Evolutionary conservation across 2,888 invertebrate genomes (phyloP), one percentile per base, ranked within the genome.

Genomic region (Bombylius discolor): DNA sequence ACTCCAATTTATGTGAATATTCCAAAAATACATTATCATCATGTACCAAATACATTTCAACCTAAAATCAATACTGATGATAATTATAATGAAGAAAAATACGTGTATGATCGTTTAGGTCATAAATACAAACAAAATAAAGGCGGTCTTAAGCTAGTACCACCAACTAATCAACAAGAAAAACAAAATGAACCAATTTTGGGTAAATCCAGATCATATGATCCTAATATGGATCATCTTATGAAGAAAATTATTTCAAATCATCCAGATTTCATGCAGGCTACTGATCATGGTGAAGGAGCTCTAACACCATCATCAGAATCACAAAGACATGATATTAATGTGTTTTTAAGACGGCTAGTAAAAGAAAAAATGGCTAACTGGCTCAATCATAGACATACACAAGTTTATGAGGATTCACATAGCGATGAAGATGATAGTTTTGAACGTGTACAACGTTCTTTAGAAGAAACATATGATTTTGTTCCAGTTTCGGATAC

Each of bases 81-180:
- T 46, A 9, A 51, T 3, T 14, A 33, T 4, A 31, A 32, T 23
- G 31, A 56, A 14, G 45, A 45, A 14, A 39, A 57, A 50, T 58
- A 57, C 57, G 63, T 61, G n/a, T 65, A 59, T 53, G 65, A 67
- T 52, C 57, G 62, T 39, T 60, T 67, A 39, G 66, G 66, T 39
- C 70, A 68, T 59, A 68, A 65, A 60, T 72, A 66, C 53, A 62
- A 68, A 53, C 63, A 65, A 53, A 66, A 66, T 14, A 66, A 70
- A 47, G 65, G 65, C 4, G 65, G 64, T 23, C 54, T 70, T 53
- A 62, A 65, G 34, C 52, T 62, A 6, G 54, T 70, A 31, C 55
- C 65, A 42, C 66, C 71, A 12, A 64, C 52, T 14, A 11, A 42
- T 11, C 14, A 46, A 13, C n/a, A 36, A 23, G 23, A 47, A 9